Base-by-base conservation (phyloP, 2,888 invertebrate genomes). In the Campoletis raptor region DNA sequence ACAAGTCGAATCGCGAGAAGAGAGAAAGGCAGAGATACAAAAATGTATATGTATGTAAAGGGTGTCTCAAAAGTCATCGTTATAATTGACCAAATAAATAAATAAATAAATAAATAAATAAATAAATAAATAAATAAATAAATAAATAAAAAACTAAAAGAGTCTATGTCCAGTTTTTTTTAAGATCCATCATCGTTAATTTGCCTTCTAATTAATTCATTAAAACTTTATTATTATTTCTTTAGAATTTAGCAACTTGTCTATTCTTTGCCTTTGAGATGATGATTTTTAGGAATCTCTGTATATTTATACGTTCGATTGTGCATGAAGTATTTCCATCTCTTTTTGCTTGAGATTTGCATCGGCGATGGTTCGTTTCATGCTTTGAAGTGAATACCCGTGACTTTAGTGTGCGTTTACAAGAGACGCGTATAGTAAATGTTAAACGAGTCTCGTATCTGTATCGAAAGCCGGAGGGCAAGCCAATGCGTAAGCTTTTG, bases 1-100 rank as follows among this genome's bases (percentile, higher is more conserved):
- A 79, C 79, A 70, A 66, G 57, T n/a, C 30, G 61, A 45, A 64
- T 10, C 61, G 57, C 61, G 61, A 36, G 52, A 48, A 21, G 69
- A 79, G 79, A 79, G 57, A 79, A 79, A 79, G 57, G 42, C 77
- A 21, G 30, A 76, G 64, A 76, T 76, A 30, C 10, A 45, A 61
- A 61, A 30, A 61, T 40, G 9, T 67, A 18, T n/a, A 40, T 40
- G 67, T 18, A n/a, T 4, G 18, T 40, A 67, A 4, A 67, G 40
- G 40, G 67, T 67, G 67, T 40, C 67, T 40, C 40, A n/a, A 37
- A 12, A 67, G 66, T 66, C 66, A 4, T 37, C n/a, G 1, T 3
- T 2, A n/a, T 7, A 8, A 66, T 66, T 9, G 0, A 21, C n/a
- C 0, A 45, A 45, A 45, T 2, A 21, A 54, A 10, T 24, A 1